Evolutionary conservation across 1,140 invertebrate genomes (phyloP).

Genomic region (Hirudo medicinalis): DNA sequence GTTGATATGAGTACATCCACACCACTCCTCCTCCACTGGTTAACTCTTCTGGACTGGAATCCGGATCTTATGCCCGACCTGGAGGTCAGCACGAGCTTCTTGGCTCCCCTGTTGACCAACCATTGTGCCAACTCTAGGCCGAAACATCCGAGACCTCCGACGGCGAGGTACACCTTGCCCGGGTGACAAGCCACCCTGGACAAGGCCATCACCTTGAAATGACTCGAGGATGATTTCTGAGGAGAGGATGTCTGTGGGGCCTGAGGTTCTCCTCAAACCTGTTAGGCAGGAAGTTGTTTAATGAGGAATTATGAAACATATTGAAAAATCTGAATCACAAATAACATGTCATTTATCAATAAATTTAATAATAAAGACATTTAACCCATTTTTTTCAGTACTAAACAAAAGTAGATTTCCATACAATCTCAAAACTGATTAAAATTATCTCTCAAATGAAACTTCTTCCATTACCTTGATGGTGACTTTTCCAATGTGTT

Average conservation of each 20-base stretch:
- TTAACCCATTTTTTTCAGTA: too few relatives aligned
- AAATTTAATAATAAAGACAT: too few relatives aligned
- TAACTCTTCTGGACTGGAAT: conserved; percentile 57
- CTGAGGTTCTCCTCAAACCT: conserved; percentile 35
- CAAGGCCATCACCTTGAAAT: conserved; percentile 53
- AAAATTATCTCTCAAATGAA: not conserved
- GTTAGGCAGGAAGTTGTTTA: not conserved
- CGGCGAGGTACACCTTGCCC: conserved; percentile 71
- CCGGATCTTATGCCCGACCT: conserved; percentile 71
- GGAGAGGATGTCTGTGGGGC: conserved; percentile 20
- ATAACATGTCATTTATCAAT: too few relatives aligned
- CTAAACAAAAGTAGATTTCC: too few relatives aligned
- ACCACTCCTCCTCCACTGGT: conserved; percentile 58
- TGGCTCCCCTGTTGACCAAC: conserved; percentile 70
- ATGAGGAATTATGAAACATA: too few relatives aligned
- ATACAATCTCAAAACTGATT: conserved; percentile 18
- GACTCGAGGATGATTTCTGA: conserved; percentile 24
- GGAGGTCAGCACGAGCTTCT: conserved; percentile 68
- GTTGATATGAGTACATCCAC: conserved; percentile 59
- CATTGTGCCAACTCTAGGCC: conserved; percentile 81
- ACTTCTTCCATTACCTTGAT: conserved; percentile 60
- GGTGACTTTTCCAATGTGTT: conserved; percentile 90
- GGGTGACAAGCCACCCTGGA: conserved; percentile 74
- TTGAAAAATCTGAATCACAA: too few relatives aligned
- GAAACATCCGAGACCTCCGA: conserved; percentile 81